Base-by-base conservation (phyloP, 2,888 invertebrate species). In the Lamproptera curius region DNA sequence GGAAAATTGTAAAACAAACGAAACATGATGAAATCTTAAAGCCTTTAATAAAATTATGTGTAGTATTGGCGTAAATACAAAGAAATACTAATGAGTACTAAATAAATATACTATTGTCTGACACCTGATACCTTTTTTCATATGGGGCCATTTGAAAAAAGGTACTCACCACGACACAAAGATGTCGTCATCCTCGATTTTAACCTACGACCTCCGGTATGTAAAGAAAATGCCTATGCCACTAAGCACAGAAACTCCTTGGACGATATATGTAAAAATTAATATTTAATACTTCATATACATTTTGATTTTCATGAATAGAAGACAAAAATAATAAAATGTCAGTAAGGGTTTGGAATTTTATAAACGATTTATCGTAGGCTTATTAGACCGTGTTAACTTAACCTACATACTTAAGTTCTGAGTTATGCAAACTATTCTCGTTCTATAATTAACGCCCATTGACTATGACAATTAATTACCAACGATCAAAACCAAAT, bases 341-440 rank as follows among this genome's bases (percentile, higher is more conserved):
- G 5, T 23, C 8, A 23, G 4, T 8, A 23, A 23, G 4, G 23
- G 23, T 23, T 23, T 8, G 23, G 4, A 23, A 23, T 33, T 49
- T 49, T 35, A 16, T 11, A 42, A 35, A 23, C 16, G 16, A 39
- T 39, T 48, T 26, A 48, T 34, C 39, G 42, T 15, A 39, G n/a
- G 37, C 2, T 44, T 26, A 37, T 10, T 31, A 41, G 37, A 16
- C 31, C 49, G 44, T 44, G 36, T 23, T 40, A 45, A 37, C 20
- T 37, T 42, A 37, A 50, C 49, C 44, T n/a, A 50, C 44, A 44
- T 50, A 40, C 43, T 40, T 35, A 23, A 44, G 48, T 49, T 40
- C 13, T 42, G 16, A 45, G n/a, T 46, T 46, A 23, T 34, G 46
- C 37, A 41, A 50, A 23, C 16, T 41, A 45, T 26, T 42, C 16